Evolutionary conservation across 2,888 invertebrate genomes (phyloP).

Genomic region (Latrodectus hesperus): DNA sequence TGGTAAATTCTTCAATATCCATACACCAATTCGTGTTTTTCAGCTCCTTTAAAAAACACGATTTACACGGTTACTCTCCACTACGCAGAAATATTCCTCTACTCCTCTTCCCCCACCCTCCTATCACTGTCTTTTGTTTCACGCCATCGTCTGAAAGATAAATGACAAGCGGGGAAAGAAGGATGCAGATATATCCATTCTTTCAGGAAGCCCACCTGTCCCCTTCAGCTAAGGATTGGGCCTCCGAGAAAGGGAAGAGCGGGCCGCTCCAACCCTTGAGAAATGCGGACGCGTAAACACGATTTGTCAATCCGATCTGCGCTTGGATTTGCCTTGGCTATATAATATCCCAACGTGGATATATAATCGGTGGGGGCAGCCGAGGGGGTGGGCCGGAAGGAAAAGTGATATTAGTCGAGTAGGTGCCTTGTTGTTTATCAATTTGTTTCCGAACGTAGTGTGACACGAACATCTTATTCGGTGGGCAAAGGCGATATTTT

Average conservation of each 20-base stretch:
- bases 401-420: constrained; percentile 31
- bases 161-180: constrained; percentile 53
- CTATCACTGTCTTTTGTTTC: constrained; percentile 58
- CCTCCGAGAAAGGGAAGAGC: neutral
- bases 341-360: constrained; percentile 44
- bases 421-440: neutral
- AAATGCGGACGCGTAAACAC: constrained; percentile 64
- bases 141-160: constrained; percentile 39
- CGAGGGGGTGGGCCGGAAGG: neutral
- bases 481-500: no score
- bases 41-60: no score
- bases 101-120: constrained; percentile 3
- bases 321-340: constrained; percentile 52
- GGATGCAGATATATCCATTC: constrained; percentile 43
- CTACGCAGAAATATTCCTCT: no score
- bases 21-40: no score
- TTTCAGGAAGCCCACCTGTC: constrained; percentile 54
- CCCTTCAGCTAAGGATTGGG: constrained; percentile 41
- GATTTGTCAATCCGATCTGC: constrained; percentile 62
- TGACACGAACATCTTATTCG: no score
- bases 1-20: no score
- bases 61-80: no score
- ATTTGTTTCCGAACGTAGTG: constrained; percentile 12
- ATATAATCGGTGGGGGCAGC: neutral
- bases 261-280: constrained; percentile 37